A percentile compares a stretch with the other conserved stretches of the same genome.
Evolutionary conservation across 2,888 invertebrate species (phyloP).

Genomic region (Ormia ochracea): DNA sequence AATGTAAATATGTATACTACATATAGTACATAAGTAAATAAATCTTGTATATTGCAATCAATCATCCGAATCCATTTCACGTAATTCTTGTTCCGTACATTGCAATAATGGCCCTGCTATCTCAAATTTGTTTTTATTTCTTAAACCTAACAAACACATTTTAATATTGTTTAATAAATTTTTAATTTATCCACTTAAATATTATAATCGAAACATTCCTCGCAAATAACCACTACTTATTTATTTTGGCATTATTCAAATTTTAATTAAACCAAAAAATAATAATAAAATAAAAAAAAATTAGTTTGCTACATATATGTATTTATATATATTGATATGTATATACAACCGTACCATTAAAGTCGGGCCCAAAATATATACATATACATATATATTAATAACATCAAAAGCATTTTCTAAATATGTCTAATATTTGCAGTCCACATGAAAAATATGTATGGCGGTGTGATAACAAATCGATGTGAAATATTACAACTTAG

Average conservation of each 20-base stretch:
- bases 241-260: conserved; percentile 34
- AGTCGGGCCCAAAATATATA: no score
- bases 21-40: background rate
- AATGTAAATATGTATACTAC: conserved; percentile 62
- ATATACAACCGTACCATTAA: no score
- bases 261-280: conserved; percentile 26
- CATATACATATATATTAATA: no score
- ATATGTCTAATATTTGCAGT: conserved; percentile 49
- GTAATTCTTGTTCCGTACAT: conserved; percentile 43
- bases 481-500: no score
- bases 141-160: conserved; percentile 55
- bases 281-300: no score
- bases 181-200: conserved; percentile 19
- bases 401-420: background rate
- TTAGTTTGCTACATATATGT: no score
- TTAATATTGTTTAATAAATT: conserved; percentile 38
- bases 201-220: conserved; percentile 15
- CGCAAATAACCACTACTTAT: conserved; percentile 25
- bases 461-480: no score
- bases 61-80: conserved; percentile 67
- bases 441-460: conserved; percentile 6
- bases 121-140: conserved; percentile 71
- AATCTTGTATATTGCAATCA: conserved; percentile 48
- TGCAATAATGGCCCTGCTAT: conserved; percentile 73
- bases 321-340: no score